Conservation (phyloP, 2,888 invertebrate species). For the Dolichomitus sp. region DNA sequence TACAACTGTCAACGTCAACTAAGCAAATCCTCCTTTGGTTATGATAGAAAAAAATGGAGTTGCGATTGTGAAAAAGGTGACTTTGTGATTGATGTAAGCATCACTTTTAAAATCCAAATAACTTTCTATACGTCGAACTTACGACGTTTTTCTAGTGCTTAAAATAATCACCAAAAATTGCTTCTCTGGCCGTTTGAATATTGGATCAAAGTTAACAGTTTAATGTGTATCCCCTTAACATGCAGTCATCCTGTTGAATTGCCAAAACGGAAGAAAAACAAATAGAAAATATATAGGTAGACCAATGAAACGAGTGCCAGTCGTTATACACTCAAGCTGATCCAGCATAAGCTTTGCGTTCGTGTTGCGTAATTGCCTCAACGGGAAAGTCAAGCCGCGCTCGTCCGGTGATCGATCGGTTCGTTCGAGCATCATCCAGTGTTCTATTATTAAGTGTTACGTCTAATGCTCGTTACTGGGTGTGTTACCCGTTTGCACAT, state of each 20-base stretch:
- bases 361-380: slow-evolving; percentile 42
- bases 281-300: not conserved
- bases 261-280: not conserved
- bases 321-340: slow-evolving; percentile 12
- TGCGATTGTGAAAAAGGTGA: too few species aligned
- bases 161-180: too few species aligned
- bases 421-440: slow-evolving; percentile 41
- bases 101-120: too few species aligned
- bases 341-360: slow-evolving; percentile 14
- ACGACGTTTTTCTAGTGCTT: too few species aligned
- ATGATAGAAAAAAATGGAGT: too few species aligned
- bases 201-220: too few species aligned
- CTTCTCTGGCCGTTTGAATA: too few species aligned
- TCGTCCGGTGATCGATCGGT: slow-evolving; percentile 50
- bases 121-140: too few species aligned
- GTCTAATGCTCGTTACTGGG: slow-evolving; percentile 41
- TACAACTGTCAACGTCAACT: too few species aligned
- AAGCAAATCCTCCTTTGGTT: too few species aligned
- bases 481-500: slow-evolving; percentile 24
- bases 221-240: not conserved
- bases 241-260: not conserved
- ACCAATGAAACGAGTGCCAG: not conserved
- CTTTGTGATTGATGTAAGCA: too few species aligned
- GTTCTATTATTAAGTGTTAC: slow-evolving; percentile 60
- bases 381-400: slow-evolving; percentile 32